Evolutionary conservation across 2,797 vertebrate species (phyloP).

Genomic region (Nyctalus aviator): DNA sequence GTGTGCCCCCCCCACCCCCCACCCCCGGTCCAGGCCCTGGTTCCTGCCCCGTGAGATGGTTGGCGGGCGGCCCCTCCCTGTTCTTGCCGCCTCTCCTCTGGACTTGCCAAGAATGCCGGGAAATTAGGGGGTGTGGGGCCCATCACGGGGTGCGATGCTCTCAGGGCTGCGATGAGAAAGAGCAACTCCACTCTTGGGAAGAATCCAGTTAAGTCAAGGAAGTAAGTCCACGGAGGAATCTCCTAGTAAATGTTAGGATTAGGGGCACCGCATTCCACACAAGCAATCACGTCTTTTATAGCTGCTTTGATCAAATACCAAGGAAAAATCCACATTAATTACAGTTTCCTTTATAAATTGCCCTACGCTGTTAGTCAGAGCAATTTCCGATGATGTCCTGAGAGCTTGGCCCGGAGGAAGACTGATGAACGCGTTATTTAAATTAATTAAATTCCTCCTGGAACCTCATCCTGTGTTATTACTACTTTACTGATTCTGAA

Average conservation of each 20-base stretch:
- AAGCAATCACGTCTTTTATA: neutral
- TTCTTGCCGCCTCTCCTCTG: conserved; percentile 33
- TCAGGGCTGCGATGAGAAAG: neutral
- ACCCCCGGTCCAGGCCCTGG: neutral
- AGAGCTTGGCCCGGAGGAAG: neutral
- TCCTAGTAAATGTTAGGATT: neutral
- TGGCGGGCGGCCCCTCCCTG: neutral
- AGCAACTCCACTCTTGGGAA: neutral
- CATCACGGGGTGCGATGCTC: too few species aligned
- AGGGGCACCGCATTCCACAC: neutral
- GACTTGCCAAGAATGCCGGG: conserved; percentile 89
- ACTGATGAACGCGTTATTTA: neutral
- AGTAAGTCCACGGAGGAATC: neutral
- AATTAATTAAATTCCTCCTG: neutral
- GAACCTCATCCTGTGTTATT: neutral
- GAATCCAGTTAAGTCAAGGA: neutral
- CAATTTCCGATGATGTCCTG: neutral
- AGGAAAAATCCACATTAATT: neutral
- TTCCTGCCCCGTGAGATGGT: neutral
- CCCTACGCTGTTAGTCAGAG: neutral
- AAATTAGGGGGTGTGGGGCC: conserved; percentile 68
- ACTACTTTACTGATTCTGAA: neutral
- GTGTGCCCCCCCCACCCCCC: neutral
- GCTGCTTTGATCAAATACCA: neutral
- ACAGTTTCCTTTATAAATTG: neutral